These are phyloP conservation scores for Drosophila athabasca DNA, from an alignment of 1,140 invertebrate species.

Conservation along the genomic window DNA sequence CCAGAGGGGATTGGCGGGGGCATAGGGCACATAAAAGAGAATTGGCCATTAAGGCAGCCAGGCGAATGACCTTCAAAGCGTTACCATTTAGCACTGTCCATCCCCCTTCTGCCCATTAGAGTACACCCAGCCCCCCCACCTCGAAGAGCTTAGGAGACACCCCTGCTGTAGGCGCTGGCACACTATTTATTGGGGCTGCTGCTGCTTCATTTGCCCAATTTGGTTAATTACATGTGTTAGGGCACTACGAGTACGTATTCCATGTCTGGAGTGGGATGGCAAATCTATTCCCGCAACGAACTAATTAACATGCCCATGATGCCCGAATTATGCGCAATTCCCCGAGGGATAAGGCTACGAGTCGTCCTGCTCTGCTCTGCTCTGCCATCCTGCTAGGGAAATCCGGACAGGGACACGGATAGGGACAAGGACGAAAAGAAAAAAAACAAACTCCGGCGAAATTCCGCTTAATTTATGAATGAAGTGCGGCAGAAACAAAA, in stretches of 20 bases:
- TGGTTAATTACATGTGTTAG: slow-evolving; percentile 68
- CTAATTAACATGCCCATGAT: slow-evolving; percentile 67
- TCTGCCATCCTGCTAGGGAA: neutral
- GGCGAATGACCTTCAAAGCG: slow-evolving; percentile 36
- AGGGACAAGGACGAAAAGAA: slow-evolving; percentile 3
- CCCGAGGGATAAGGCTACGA: slow-evolving; percentile 41
- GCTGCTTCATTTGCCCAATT: slow-evolving; percentile 71
- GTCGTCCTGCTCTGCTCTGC: no score
- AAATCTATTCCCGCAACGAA: slow-evolving; percentile 61
- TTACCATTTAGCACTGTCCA: slow-evolving; percentile 14
- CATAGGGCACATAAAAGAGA: neutral
- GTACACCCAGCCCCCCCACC: neutral
- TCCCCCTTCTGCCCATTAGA: no score
- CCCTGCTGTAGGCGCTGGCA: neutral
- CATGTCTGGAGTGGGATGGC: slow-evolving; percentile 2
- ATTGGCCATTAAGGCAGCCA: slow-evolving; percentile 13
- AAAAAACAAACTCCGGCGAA: slow-evolving; percentile 32
- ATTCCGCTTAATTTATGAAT: slow-evolving; percentile 75
- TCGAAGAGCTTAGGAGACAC: no score
- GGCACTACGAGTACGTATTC: neutral
- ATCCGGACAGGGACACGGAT: slow-evolving; percentile 10
- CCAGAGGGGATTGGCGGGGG: neutral
- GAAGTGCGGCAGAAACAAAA: slow-evolving; percentile 46
- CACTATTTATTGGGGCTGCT: slow-evolving; percentile 57
- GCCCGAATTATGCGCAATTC: slow-evolving; percentile 66